Evolutionary conservation across 2,888 invertebrate species (phyloP), one percentile per base, ranked within the genome.

Genomic region (Lacanobia wlatinum): DNA sequence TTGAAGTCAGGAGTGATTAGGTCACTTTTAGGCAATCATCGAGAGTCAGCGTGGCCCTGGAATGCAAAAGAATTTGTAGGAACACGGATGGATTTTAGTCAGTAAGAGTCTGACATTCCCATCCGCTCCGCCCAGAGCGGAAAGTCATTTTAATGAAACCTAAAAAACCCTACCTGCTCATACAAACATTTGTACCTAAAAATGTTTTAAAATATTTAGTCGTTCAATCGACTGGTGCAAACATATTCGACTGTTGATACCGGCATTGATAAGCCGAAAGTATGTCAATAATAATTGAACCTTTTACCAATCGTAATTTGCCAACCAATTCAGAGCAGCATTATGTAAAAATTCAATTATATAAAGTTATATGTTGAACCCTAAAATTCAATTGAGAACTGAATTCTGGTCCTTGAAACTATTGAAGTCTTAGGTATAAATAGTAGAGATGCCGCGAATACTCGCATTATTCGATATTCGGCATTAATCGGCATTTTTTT

Each of bases 201-300:
- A 40, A 28, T 0, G n/a, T 56, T 21, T 55, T 5, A 43, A 43
- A 43, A 43, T 43, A 16, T 43, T 43, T 46, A 28, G 18, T 14
- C 1, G 14, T 28, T 55, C 18, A 1, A 4, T 34, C 40, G 16
- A 28, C 21, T 34, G 18, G 14, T 50, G 21, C 56, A 18, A 73
- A 76, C n/a, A 58, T 40, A 23, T 46, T 40, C 3, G 21, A 12
- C 48, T 16, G 55, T 76, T 73, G 48, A 73, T 76, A 50, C 21
- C 23, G n/a, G 2, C 23, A n/a, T 46, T 61, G 74, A 73, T 72
- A 63, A 74, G 48, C 12, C 6, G n/a, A 75, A 76, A 56, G 34
- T 67, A 58, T 76, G 56, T 50, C 40, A 73, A 43, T 23, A 50
- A 67, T 76, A 66, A 55, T 74, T 55, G 76, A 48, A n/a, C 21